These are phyloP conservation scores for Micromussa lordhowensis DNA, from an alignment of 92 coral and sea anemone genomes.

Conservation along the genomic window DNA sequence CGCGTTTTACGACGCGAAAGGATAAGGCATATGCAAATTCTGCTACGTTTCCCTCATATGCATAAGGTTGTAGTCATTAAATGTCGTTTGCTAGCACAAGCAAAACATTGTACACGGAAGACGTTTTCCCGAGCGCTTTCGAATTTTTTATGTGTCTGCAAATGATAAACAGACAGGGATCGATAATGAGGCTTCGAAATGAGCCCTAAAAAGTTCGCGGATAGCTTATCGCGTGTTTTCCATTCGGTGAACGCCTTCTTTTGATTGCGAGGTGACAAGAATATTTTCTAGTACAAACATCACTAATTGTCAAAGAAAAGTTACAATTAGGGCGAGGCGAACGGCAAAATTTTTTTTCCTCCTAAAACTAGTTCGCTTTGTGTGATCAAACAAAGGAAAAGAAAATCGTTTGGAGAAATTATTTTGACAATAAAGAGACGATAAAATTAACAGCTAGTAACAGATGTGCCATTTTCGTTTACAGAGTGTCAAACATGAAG, in stretches of 20 bases:
- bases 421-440: conserved; percentile 87
- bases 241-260: conserved; percentile 73
- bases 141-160: conserved; percentile 52
- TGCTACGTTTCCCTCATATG: conserved; percentile 62
- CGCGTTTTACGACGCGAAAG: conserved; percentile 84
- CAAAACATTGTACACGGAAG: conserved; percentile 61
- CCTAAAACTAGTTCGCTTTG: conserved; percentile 60
- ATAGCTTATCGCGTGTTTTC: conserved; percentile 78
- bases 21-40: conserved; percentile 89
- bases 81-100: conserved; percentile 74
- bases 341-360: conserved; percentile 32
- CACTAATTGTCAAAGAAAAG: conserved; percentile 94
- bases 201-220: conserved; percentile 66
- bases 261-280: conserved; percentile 84
- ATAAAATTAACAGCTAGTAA: conserved; percentile 91
- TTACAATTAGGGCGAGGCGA: conserved; percentile 87
- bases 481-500: conserved; percentile 75
- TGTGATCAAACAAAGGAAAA: conserved; percentile 70
- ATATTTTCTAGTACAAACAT: conserved; percentile 79
- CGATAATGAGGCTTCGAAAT: conserved; percentile 73
- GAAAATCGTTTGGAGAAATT: conserved; percentile 78
- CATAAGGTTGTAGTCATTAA: conserved; percentile 77
- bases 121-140: conserved; percentile 64
- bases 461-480: conserved; percentile 97
- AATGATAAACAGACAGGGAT: conserved; percentile 66